A percentile compares a stretch with the other conserved stretches of the same genome.
Conservation (phyloP, 1,140 invertebrate genomes). For the Centruroides vittatus region DNA sequence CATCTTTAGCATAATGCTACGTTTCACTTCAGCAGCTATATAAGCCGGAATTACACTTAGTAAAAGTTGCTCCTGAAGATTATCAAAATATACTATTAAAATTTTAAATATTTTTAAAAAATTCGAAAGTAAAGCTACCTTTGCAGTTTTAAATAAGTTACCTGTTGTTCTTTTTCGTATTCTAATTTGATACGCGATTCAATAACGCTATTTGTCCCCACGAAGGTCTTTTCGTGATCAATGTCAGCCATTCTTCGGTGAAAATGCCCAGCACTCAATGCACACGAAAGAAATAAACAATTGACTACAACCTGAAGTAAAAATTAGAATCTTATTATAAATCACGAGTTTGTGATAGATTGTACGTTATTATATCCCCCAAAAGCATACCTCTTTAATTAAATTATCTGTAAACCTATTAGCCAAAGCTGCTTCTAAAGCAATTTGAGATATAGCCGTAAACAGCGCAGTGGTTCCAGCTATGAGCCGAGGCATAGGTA, state of each 20-base stretch:
- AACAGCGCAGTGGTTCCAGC: slow-evolving; percentile 21
- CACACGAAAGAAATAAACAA: slow-evolving; percentile 54
- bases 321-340: slow-evolving; percentile 7
- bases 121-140: slow-evolving; percentile 8
- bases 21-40: slow-evolving; percentile 76
- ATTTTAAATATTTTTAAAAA: slow-evolving; percentile 7
- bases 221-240: slow-evolving; percentile 68
- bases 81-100: no score
- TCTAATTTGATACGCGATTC: slow-evolving; percentile 82
- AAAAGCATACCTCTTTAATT: slow-evolving; percentile 28
- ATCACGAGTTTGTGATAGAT: neutral
- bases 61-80: slow-evolving; percentile 62
- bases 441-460: slow-evolving; percentile 20
- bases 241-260: slow-evolving; percentile 70
- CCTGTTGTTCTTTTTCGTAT: slow-evolving; percentile 68
- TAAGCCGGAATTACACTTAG: slow-evolving; percentile 85
- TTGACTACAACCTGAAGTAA: slow-evolving; percentile 53
- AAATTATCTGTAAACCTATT: slow-evolving; percentile 15
- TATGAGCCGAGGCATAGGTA: slow-evolving; percentile 19
- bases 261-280: slow-evolving; percentile 63
- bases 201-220: slow-evolving; percentile 72
- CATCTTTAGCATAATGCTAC: slow-evolving; percentile 82
- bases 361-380: neutral
- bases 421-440: slow-evolving; percentile 19
- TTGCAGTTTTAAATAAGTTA: slow-evolving; percentile 1